Base-by-base conservation (phyloP, 2,888 invertebrate species). In the Aspidiotus destructor region DNA sequence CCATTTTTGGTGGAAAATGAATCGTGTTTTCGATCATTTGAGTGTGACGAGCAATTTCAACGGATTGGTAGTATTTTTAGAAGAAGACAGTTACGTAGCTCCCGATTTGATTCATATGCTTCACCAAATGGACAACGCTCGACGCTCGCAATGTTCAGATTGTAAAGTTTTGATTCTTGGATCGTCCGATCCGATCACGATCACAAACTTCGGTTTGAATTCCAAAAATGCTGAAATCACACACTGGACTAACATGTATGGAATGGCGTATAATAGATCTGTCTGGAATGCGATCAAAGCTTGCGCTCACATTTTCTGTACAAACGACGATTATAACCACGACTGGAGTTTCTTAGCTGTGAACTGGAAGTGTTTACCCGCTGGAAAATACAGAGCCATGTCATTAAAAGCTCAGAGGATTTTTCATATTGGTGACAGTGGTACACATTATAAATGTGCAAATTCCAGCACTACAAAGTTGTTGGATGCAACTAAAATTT, bases 1-100 rank as follows among this genome's bases (percentile, higher is more conserved):
- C 77, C 99, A 99, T 77, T 99, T 98, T 98, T 97, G 97, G 92
- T 99, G 98, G 98, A 99, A 99, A 78, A 94, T 96, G 5, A 90
- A 92, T 77, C 81, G 90, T 73, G 92, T 97, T 52, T 97, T 97
- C 80, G 92, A 95, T 76, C 89, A 91, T 74, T 81, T 98, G 54
- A 84, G 87, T 74, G 84, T 87, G 13, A 90, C 94, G 10, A 81
- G 84, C 70, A 86, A 88, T n/a, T 48, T 48, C n/a, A 48, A 11
- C 82, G 89, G 90, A 52, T 81, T 89, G 77, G 89, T 98, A 8
- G 81, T 98, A 70, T 91, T 99, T 75, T 81, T 99, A 61, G 98
- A 98, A 80, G 98, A 99, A 78, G 98, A 99, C 78, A 97, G 99
- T 76, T 97, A 94, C 77, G 92, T 98, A 0, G 90, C 92, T 7